Conservation (phyloP, 2,888 invertebrate species). For the Agelastica alni region DNA sequence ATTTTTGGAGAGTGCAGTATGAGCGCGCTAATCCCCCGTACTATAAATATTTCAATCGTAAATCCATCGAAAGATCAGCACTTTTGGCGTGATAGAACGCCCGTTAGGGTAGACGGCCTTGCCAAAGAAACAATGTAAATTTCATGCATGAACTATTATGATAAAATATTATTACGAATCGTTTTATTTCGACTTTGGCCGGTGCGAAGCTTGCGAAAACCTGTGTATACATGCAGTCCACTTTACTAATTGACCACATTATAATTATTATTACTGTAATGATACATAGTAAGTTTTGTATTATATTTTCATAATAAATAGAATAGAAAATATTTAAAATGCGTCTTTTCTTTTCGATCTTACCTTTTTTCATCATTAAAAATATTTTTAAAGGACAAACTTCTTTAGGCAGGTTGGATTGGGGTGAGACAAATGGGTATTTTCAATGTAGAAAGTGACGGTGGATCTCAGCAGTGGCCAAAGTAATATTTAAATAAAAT, state of each 20-base stretch:
- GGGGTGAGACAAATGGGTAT: too few species aligned
- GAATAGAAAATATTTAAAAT: conserved; percentile 54
- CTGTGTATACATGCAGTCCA: conserved; percentile 58
- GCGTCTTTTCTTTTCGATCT: conserved; percentile 2
- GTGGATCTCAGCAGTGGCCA: too few species aligned
- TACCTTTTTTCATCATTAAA: background rate
- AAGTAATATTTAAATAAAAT: too few species aligned
- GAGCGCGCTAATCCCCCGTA: background rate
- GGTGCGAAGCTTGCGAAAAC: conserved; percentile 50
- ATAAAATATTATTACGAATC: too few species aligned
- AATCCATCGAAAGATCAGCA: conserved; percentile 43
- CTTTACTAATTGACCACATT: conserved; percentile 58
- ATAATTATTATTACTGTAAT: conserved; percentile 52
- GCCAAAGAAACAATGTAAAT: conserved; percentile 42
- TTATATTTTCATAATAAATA: conserved; percentile 61
- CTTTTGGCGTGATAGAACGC: conserved; percentile 50
- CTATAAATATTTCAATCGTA: conserved; percentile 33
- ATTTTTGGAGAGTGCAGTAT: too few species aligned
- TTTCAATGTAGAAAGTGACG: too few species aligned
- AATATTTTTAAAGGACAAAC: too few species aligned
- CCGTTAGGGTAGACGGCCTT: conserved; percentile 49
- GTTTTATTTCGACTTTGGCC: conserved; percentile 37
- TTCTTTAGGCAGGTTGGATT: too few species aligned
- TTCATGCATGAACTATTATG: conserved; percentile 24
- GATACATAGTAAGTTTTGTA: conserved; percentile 60